A percentile compares a stretch with the other conserved stretches of the same genome.
phyloP scores from a whole-genome alignment of 2,113 vertebrate genomes.

The Ailurus styani region DNA sequence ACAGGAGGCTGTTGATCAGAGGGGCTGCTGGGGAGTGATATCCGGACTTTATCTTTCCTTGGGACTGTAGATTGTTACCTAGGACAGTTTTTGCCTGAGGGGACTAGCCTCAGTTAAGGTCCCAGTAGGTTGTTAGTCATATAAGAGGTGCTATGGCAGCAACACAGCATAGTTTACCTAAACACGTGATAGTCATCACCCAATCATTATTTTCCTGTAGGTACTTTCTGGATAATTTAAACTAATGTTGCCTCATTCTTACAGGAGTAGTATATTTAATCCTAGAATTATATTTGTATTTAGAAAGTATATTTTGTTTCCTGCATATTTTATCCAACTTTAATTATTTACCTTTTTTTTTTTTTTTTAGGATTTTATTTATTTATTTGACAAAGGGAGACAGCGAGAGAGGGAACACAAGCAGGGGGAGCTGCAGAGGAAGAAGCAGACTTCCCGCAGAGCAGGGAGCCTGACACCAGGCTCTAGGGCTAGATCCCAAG shows the following conservation, averaged over 20 bases:
- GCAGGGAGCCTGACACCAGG: no score
- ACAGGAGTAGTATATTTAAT: background rate
- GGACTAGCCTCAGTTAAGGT: background rate
- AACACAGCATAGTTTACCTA: background rate
- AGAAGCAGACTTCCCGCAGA: no score
- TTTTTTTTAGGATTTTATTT: background rate
- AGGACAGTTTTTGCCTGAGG: rapidly evolving
- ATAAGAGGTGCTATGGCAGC: background rate
- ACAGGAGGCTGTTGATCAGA: background rate
- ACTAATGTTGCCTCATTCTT: background rate
- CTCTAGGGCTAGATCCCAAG: no score
- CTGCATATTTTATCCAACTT: background rate
- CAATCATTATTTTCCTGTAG: background rate
- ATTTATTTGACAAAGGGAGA: no score
- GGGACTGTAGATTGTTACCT: background rate
- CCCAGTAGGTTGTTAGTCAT: no score
- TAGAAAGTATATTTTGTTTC: background rate
- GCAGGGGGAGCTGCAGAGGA: no score
- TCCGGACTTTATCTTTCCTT: no score
- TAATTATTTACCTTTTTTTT: background rate
- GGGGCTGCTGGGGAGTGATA: background rate
- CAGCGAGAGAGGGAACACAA: no score
- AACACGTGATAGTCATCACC: background rate
- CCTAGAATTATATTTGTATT: background rate
- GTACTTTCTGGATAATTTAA: background rate